phyloP scores from a whole-genome alignment of 2,113 vertebrate genomes.

The Mastomys coucha region DNA sequence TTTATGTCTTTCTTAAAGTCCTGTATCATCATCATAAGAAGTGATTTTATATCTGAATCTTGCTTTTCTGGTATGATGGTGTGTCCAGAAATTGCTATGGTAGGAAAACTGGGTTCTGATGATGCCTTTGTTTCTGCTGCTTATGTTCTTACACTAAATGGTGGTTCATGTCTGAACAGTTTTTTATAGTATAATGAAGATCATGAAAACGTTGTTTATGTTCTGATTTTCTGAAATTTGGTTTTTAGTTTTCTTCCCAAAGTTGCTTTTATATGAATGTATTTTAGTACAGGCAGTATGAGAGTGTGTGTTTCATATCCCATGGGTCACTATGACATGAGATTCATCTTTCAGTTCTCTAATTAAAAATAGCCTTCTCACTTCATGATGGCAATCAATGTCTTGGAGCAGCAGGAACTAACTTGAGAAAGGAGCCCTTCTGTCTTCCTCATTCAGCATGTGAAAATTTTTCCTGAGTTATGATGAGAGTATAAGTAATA shows the following conservation, averaged over 20 bases:
- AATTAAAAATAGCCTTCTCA: constrained; percentile 30
- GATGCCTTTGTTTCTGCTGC: too few species aligned
- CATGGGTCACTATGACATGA: constrained; percentile 50
- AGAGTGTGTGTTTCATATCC: constrained; percentile 27
- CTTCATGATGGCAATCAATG: neutral
- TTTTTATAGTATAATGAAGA: constrained; percentile 29
- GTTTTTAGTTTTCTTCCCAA: constrained; percentile 24
- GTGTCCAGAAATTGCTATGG: too few species aligned
- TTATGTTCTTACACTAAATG: neutral
- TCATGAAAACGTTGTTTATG: neutral
- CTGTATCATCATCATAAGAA: too few species aligned
- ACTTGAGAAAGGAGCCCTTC: neutral
- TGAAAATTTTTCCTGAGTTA: constrained; percentile 35
- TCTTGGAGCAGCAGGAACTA: neutral
- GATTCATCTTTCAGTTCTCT: constrained; percentile 46
- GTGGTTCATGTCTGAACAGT: neutral
- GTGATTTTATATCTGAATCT: too few species aligned
- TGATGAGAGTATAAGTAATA: neutral
- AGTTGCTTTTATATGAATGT: neutral
- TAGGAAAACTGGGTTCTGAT: too few species aligned
- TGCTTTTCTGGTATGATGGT: too few species aligned
- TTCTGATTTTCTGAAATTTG: neutral
- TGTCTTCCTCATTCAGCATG: neutral
- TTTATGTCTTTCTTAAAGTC: too few species aligned
- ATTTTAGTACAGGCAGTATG: constrained; percentile 29